These are phyloP conservation scores for Wiebesia pumilae DNA, from an alignment of 1,140 invertebrate species.

Conservation along the genomic window DNA sequence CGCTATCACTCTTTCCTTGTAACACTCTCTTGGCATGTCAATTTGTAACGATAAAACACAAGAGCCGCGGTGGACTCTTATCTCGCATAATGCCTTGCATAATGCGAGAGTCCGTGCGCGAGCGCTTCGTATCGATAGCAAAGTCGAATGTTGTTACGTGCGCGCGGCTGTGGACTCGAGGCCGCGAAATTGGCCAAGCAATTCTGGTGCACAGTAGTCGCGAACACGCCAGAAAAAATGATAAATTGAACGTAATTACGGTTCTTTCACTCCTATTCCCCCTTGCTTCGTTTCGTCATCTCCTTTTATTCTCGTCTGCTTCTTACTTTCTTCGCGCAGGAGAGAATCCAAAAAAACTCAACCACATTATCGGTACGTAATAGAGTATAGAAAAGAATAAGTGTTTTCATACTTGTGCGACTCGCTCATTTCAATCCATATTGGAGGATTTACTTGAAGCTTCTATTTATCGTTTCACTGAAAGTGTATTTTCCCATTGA, in stretches of 20 bases:
- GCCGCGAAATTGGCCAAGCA: background rate
- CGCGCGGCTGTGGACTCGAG: background rate
- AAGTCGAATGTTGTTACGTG: slow-evolving; percentile 13
- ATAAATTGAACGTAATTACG: background rate
- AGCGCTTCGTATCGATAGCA: background rate
- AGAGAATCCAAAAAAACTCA: no score
- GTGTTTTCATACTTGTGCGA: background rate
- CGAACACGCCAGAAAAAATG: background rate
- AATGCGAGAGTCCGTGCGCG: slow-evolving; percentile 21
- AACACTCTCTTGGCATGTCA: slow-evolving; percentile 22
- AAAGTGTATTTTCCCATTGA: no score
- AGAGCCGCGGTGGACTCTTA: slow-evolving; percentile 7
- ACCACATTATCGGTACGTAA: background rate
- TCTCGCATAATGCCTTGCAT: slow-evolving; percentile 26
- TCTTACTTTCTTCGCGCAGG: background rate
- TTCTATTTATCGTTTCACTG: no score
- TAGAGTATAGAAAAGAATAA: background rate
- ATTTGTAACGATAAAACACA: slow-evolving; percentile 43
- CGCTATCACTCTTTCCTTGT: slow-evolving; percentile 21
- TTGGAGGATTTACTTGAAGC: background rate
- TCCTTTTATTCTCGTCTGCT: no score
- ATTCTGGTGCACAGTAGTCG: background rate
- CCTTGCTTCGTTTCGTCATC: background rate
- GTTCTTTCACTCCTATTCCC: background rate
- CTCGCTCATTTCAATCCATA: background rate